Conservation (phyloP, 2,888 invertebrate genomes). For the Deroplatys truncata region DNA sequence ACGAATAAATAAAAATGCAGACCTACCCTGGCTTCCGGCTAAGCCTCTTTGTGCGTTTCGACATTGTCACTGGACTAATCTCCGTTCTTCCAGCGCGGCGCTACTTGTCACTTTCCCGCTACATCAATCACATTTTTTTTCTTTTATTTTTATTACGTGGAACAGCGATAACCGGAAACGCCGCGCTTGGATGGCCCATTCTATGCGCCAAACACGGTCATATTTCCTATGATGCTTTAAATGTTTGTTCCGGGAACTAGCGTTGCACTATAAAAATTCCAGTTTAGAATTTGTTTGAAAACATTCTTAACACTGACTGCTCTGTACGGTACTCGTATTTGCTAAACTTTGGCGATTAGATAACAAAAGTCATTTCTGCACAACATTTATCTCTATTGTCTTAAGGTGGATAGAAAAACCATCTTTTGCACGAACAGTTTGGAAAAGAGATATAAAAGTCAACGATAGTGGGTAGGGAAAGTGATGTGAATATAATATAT, state of each 20-base stretch:
- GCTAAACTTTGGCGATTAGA: no score
- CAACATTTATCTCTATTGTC: no score
- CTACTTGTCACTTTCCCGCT: background rate
- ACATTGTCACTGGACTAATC: background rate
- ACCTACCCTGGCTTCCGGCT: background rate
- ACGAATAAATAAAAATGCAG: background rate
- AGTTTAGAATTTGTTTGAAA: no score
- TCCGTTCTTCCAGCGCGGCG: background rate
- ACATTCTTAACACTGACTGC: no score
- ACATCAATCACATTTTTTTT: background rate
- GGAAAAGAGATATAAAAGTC: no score
- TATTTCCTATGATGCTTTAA: background rate
- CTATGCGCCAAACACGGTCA: background rate
- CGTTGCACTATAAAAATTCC: no score
- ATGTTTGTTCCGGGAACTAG: background rate
- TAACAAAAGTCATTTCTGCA: no score
- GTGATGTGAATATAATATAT: no score
- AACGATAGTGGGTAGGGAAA: no score
- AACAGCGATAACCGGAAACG: background rate
- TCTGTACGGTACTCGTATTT: no score
- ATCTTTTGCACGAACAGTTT: no score
- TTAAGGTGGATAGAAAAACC: no score
- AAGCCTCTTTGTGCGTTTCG: background rate
- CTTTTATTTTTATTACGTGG: background rate
- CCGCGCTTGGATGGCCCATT: background rate